Conservation (phyloP, 2,113 vertebrate genomes). For the Gobio gobio region DNA sequence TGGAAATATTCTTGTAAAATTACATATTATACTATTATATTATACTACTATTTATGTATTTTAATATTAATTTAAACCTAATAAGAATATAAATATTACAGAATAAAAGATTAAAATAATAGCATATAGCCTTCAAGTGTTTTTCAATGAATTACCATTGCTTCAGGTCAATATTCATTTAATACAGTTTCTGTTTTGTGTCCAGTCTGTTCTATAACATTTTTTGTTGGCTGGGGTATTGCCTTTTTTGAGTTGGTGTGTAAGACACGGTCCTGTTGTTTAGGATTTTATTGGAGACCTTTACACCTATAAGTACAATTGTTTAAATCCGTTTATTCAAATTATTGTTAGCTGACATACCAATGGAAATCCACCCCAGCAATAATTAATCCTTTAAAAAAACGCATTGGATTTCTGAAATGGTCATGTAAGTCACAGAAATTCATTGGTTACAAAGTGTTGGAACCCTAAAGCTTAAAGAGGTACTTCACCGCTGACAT, state of each 20-base stretch:
- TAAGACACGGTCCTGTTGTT: neutral
- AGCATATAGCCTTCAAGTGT: neutral
- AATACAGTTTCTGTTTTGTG: neutral
- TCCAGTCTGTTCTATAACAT: neutral
- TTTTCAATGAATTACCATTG: neutral
- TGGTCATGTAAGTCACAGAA: constrained; percentile 21
- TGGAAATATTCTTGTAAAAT: neutral
- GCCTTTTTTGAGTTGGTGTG: neutral
- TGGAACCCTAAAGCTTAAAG: neutral
- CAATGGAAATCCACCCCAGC: no score
- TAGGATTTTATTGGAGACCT: neutral
- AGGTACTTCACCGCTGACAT: no score
- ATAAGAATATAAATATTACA: neutral
- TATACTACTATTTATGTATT: neutral
- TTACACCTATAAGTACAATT: neutral
- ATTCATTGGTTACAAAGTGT: constrained; percentile 58
- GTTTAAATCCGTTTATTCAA: neutral
- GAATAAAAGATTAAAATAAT: neutral
- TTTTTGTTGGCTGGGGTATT: no score
- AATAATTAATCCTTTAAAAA: no score
- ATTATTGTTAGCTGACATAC: no score
- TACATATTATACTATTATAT: neutral
- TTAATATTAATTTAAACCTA: neutral
- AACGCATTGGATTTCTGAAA: no score
- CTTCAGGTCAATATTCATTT: neutral